Percentiles rank a stretch among this genome's conserved stretches.
phyloP scores from a whole-genome alignment of 2,888 invertebrate species.

The Aspidapion aeneum region DNA sequence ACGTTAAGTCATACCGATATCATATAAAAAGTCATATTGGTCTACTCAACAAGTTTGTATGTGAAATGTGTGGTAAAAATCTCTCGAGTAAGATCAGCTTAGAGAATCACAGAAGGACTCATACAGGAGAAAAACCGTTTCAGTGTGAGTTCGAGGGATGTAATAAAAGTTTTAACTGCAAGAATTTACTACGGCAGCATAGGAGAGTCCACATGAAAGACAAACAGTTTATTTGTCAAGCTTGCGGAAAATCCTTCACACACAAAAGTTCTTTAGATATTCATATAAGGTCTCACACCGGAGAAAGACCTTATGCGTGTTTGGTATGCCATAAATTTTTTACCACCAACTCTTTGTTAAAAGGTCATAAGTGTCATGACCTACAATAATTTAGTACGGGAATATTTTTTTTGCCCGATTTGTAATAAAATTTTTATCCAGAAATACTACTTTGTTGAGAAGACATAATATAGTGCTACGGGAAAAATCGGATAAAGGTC shows the following conservation, averaged over 20 bases:
- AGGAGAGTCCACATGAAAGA: constrained; percentile 54
- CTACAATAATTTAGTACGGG: too few relatives aligned
- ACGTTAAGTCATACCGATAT: constrained; percentile 22
- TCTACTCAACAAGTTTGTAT: constrained; percentile 15
- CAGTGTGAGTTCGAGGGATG: constrained; percentile 44
- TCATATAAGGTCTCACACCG: constrained; percentile 53
- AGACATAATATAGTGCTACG: too few relatives aligned
- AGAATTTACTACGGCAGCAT: constrained; percentile 50
- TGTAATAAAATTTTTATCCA: too few relatives aligned
- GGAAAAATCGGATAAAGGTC: too few relatives aligned
- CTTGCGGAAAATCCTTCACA: constrained; percentile 55
- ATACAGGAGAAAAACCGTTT: constrained; percentile 36
- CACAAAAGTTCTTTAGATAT: constrained; percentile 52
- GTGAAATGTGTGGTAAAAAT: constrained; percentile 26
- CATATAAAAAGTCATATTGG: constrained; percentile 25
- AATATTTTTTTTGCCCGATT: too few relatives aligned
- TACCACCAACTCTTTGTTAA: too few relatives aligned
- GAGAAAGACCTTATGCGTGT: constrained; percentile 43
- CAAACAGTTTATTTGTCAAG: constrained; percentile 52
- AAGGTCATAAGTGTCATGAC: constrained; percentile 24
- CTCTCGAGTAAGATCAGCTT: constrained; percentile 22
- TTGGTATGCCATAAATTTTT: constrained; percentile 24
- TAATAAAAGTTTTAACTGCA: constrained; percentile 44
- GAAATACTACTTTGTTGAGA: too few relatives aligned
- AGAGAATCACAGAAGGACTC: constrained; percentile 29